Evolutionary conservation across 2,888 invertebrate genomes (phyloP).

Genomic region (Hirtodrosophila trivittata): DNA sequence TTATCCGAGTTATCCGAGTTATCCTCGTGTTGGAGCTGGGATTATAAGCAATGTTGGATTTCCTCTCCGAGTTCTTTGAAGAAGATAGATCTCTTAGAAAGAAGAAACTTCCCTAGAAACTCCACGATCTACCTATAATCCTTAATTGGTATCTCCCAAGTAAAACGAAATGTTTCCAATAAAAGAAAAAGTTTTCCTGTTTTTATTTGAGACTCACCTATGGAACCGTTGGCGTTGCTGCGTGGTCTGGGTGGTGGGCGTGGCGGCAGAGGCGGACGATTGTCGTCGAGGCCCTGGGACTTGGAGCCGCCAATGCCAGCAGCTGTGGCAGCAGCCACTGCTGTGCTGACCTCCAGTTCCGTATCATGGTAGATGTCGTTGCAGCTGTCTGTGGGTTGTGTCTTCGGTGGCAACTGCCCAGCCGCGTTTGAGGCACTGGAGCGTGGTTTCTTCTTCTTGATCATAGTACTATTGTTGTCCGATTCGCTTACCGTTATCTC

Average conservation of each 20-base stretch:
- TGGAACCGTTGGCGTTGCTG: slow-evolving; percentile 61
- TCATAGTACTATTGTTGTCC: slow-evolving; percentile 80
- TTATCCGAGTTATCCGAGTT: too few species aligned
- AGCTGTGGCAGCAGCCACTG: slow-evolving; percentile 38
- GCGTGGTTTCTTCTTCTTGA: slow-evolving; percentile 72
- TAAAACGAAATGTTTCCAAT: too few species aligned
- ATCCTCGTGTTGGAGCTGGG: too few species aligned
- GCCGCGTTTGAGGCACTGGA: slow-evolving; percentile 27
- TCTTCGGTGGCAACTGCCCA: slow-evolving; percentile 52
- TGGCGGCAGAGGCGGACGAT: slow-evolving; percentile 83
- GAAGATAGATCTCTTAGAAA: too few species aligned
- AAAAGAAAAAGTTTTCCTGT: too few species aligned
- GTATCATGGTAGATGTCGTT: slow-evolving; percentile 72
- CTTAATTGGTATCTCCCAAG: too few species aligned
- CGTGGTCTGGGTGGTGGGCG: slow-evolving; percentile 82
- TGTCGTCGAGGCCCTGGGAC: slow-evolving; percentile 74
- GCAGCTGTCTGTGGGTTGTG: slow-evolving; percentile 55
- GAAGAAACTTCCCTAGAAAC: too few species aligned
- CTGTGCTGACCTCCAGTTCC: slow-evolving; percentile 52
- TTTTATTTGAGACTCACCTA: too few species aligned
- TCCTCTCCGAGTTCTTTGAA: too few species aligned
- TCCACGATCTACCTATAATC: too few species aligned
- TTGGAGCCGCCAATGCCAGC: slow-evolving; percentile 32
- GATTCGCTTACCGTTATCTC: slow-evolving; percentile 81
- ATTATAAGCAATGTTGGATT: too few species aligned